These are phyloP conservation scores for Plectropomus leopardus DNA, from an alignment of 2,113 vertebrate genomes.

Conservation along the genomic window DNA sequence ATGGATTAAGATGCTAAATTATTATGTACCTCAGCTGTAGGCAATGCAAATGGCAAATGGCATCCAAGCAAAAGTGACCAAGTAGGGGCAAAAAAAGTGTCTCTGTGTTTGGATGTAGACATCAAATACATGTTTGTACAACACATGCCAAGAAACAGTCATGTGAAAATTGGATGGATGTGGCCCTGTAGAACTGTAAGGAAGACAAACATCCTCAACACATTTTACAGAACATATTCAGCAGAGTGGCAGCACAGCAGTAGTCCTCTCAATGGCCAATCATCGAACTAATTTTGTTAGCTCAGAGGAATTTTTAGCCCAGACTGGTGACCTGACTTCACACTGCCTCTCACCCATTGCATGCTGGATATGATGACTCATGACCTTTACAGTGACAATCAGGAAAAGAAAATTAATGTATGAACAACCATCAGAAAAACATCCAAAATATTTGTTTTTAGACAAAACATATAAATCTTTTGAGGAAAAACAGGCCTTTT, in stretches of 20 bases:
- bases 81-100: conserved; percentile 4
- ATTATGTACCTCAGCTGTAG: conserved; percentile 34
- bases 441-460: not conserved
- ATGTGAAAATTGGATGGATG: conserved; percentile 22
- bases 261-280: not conserved
- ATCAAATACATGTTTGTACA: conserved; percentile 38
- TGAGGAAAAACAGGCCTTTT: not conserved
- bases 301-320: not conserved
- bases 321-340: not conserved
- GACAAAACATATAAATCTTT: not conserved
- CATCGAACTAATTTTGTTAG: not conserved
- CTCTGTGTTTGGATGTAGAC: conserved; percentile 38
- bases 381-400: not conserved
- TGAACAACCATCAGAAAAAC: not conserved
- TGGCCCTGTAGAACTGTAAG: conserved; percentile 20
- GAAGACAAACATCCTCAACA: conserved; percentile 24
- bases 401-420: not conserved
- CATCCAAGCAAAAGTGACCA: conserved; percentile 41
- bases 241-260: not conserved
- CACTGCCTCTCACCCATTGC: not conserved
- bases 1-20: conserved; percentile 58
- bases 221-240: not conserved
- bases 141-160: conserved; percentile 30
- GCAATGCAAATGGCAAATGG: conserved; percentile 31
- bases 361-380: not conserved